Base-by-base conservation (phyloP, 2,113 vertebrate genomes). In the Melanocharis versteri region DNA sequence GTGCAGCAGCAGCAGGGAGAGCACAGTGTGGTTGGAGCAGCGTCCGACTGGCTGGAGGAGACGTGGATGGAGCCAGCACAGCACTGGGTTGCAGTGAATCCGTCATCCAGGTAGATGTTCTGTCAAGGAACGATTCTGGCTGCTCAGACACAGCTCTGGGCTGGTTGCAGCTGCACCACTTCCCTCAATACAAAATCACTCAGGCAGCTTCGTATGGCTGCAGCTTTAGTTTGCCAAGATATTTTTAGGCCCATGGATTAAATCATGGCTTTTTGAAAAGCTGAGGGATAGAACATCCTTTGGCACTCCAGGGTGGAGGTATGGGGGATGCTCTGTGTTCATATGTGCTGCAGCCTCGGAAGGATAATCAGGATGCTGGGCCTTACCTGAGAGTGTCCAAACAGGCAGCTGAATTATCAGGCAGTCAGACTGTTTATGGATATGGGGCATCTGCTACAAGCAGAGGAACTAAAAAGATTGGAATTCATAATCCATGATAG, bases 1-100 rank as follows among this genome's bases (percentile, higher is more conserved):
- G 86, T 42, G 62, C 50, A 31, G 9, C 58, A 68, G 83, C 95
- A 78, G 79, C 24, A 7, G 53, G 79, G 90, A 93, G 62, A 51
- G 50, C 51, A 3, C 83, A 40, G 57, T 4, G 39, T 8, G 17
- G 69, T 1, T 78, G 58, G 40, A 73, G 80, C 78, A 76, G 71
- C 33, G 10, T 93, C 85, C 23, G 45, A 40, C 60, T 50, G 65
- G n/a, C 85, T 77, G 56, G 48, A 83, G 61, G 79, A 91, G 68
- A 15, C 57, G 1, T 6, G 47, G 78, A 54, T 20, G 66, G 54
- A 58, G 33, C 48, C 61, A 35, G 42, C 58, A 15, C 39, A 11
- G 53, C 27, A 7, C 2, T 17, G 26, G 42, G 3, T 3, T 37
- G 53, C 83, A 13, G 64, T 7, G 44, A 64, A 44, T 26, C 81